These are phyloP conservation scores for Panopea generosa DNA, from an alignment of 2,888 invertebrate genomes.

Conservation along the genomic window DNA sequence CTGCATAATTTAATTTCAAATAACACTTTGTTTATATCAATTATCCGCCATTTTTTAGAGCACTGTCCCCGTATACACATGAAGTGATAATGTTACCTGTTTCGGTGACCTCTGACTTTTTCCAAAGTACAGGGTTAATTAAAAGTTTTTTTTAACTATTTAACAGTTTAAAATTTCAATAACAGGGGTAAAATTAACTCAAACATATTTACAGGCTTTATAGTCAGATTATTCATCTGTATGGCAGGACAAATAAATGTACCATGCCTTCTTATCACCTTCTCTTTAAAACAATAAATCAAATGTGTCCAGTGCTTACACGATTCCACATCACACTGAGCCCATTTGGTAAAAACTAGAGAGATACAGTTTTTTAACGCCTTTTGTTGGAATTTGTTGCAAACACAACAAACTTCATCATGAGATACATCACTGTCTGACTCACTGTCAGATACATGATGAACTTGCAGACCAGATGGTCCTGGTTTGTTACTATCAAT, in stretches of 20 bases:
- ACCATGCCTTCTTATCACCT: background rate
- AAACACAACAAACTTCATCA: conserved; percentile 1
- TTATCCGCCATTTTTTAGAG: too few relatives aligned
- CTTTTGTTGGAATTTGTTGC: background rate
- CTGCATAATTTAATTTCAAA: too few relatives aligned
- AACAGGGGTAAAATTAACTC: background rate
- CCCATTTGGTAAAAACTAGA: conserved; percentile 8
- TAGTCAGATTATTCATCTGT: background rate
- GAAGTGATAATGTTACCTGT: background rate
- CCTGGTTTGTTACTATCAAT: background rate
- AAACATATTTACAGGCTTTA: background rate
- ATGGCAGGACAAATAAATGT: conserved; percentile 3
- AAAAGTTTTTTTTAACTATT: too few relatives aligned
- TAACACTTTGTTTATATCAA: too few relatives aligned
- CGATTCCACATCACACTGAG: background rate
- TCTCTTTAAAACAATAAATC: background rate
- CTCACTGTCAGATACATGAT: background rate
- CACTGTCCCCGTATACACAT: too few relatives aligned
- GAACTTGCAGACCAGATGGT: background rate
- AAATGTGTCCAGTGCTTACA: conserved; percentile 15
- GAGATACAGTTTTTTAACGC: conserved; percentile 1
- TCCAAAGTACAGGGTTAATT: background rate
- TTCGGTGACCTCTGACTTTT: conserved; percentile 1
- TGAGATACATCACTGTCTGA: background rate
- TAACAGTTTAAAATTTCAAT: background rate